Percentiles rank a stretch among this genome's conserved stretches.
Conservation (phyloP, 2,113 vertebrate species). For the Heptranchias perlo region DNA sequence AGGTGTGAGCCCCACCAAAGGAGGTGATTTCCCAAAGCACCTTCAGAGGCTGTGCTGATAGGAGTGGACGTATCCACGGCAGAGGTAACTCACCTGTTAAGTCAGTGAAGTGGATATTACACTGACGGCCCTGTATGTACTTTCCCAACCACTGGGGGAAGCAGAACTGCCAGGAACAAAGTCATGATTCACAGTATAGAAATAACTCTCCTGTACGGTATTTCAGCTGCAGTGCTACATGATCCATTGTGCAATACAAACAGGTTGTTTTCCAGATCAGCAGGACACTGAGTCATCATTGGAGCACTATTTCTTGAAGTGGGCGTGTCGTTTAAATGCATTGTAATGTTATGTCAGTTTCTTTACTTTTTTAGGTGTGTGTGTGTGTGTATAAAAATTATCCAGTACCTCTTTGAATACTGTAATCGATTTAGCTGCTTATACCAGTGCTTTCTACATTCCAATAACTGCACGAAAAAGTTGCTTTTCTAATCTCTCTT, state of each 20-base stretch:
- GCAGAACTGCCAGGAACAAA: background rate
- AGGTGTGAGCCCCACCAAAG: background rate
- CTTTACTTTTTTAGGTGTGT: background rate
- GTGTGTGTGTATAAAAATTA: too few species aligned
- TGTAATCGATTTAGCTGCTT: background rate
- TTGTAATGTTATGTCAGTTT: background rate
- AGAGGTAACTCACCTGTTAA: background rate
- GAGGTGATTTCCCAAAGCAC: background rate
- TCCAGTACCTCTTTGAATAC: background rate
- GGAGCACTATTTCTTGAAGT: background rate
- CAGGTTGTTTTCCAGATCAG: background rate
- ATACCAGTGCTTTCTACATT: background rate
- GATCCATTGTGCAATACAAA: background rate
- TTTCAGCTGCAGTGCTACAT: background rate
- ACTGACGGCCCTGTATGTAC: background rate
- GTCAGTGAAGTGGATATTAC: background rate
- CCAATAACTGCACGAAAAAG: background rate
- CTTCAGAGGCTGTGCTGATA: background rate
- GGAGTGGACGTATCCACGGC: background rate
- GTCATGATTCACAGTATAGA: background rate
- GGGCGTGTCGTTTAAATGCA: background rate
- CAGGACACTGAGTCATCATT: background rate
- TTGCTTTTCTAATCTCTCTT: background rate
- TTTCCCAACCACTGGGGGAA: background rate
- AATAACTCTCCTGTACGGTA: background rate